Percentiles rank a stretch among this genome's conserved stretches.
phyloP scores from a whole-genome alignment of 2,888 invertebrate genomes.

The Cryptocheilus praepositus region DNA sequence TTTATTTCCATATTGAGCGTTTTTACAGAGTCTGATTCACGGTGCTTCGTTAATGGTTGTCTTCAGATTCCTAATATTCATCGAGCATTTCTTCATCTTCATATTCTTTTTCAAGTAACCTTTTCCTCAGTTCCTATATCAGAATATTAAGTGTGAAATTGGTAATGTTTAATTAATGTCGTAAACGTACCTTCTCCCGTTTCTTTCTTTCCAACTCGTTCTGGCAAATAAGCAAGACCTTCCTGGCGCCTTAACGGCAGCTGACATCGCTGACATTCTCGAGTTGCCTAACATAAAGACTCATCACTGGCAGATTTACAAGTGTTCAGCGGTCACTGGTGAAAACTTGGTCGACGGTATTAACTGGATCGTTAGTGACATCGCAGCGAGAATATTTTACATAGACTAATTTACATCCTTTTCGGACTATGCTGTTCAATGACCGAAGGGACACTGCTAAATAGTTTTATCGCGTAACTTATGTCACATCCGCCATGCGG shows the following conservation, averaged over 20 bases:
- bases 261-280: conserved; percentile 91
- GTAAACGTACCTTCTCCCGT: too few species aligned
- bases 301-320: conserved; percentile 98
- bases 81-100: too few species aligned
- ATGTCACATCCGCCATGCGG: neutral
- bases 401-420: conserved; percentile 79
- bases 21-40: too few species aligned
- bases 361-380: conserved; percentile 97
- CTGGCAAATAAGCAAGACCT: conserved; percentile 98
- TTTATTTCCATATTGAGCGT: too few species aligned
- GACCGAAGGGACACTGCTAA: neutral
- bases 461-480: neutral
- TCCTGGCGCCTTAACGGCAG: conserved; percentile 89
- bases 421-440: neutral
- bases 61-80: too few species aligned
- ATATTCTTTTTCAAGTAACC: neutral
- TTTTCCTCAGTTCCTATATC: neutral
- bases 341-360: conserved; percentile 95
- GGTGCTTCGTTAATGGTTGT: too few species aligned
- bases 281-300: conserved; percentile 93
- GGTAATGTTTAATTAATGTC: too few species aligned
- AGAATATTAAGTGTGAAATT: neutral
- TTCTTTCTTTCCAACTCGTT: too few species aligned
- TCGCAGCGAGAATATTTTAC: conserved; percentile 96
- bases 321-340: conserved; percentile 97